Base-by-base conservation (phyloP, 2,113 vertebrate species). In the Festucalex cinctus region DNA sequence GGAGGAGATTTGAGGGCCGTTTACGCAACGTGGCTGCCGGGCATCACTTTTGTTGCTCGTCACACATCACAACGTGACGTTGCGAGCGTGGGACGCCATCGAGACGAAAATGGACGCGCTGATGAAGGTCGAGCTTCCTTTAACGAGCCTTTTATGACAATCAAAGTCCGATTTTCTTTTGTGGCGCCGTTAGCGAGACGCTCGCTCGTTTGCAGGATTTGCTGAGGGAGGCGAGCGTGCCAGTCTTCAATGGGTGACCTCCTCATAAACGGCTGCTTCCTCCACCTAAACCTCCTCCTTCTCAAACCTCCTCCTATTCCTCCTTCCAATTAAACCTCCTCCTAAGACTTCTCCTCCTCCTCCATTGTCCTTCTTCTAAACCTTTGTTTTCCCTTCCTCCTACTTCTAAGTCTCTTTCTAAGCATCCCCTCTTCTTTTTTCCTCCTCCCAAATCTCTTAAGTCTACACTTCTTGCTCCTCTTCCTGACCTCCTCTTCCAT, bases 11-110 rank as follows among this genome's bases (percentile, higher is more conserved):
- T 60, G 72, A 73, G 76, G 66, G 71, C 77, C 37, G 66, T 79
- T 63, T 61, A 74, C n/a, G 65, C 35, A 0, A 58, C 26, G 60
- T 60, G 69, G 63, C 70, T 62, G 56, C 2, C 7, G 71, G 63
- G 49, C 69, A 39, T 66, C 56, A 66, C 69, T 63, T 79, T 77
- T 76, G 71, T 79, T 66, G 73, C 66, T 75, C 63, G 63, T 26
- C 63, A 69, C 68, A 12, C 24, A 32, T 79, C 63, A 60, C 35
- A 69, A 65, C 67, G 37, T 70, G 76, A 85, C 78, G n/a, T 69
- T 71, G 74, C 63, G 28, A 64, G 65, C 70, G 72, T 67, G 48
- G 78, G 76, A 73, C 61, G 74, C 68, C 69, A 65, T 78, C 63
- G 41, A 49, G 65, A 35, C 64, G 58, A 78, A n/a, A 77, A 61